phyloP scores from a whole-genome alignment of 2,888 invertebrate species.

The Latheticus oryzae region DNA sequence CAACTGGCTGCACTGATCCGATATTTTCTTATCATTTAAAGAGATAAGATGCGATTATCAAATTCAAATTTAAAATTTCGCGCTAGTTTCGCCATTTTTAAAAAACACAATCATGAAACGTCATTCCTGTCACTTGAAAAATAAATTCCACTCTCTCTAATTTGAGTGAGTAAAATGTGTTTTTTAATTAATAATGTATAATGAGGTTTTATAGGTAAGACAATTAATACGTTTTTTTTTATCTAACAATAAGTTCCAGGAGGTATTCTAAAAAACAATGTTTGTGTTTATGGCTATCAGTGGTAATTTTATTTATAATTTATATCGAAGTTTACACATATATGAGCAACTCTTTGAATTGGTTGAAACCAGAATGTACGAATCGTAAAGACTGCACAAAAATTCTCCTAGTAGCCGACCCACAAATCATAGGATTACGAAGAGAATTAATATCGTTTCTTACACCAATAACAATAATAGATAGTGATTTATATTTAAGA shows the following conservation, averaged over 20 bases:
- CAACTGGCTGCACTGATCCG: no score
- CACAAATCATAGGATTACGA: slow-evolving; percentile 88
- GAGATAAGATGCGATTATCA: no score
- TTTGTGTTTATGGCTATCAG: slow-evolving; percentile 36
- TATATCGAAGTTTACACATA: slow-evolving; percentile 60
- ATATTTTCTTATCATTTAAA: no score
- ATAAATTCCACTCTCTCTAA: no score
- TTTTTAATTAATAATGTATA: no score
- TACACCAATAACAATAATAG: slow-evolving; percentile 82
- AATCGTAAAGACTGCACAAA: slow-evolving; percentile 58
- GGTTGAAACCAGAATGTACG: slow-evolving; percentile 58
- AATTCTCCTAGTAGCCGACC: slow-evolving; percentile 80
- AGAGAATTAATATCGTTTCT: slow-evolving; percentile 76
- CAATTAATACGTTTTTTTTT: not conserved
- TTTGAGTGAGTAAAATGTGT: no score
- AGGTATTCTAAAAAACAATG: slow-evolving; percentile 8
- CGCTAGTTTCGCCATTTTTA: no score
- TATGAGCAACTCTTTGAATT: slow-evolving; percentile 55
- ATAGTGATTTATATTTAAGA: slow-evolving; percentile 83
- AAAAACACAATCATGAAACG: no score
- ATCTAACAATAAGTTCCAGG: slow-evolving; percentile 13
- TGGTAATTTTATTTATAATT: slow-evolving; percentile 42
- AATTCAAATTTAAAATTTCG: no score
- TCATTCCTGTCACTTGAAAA: no score
- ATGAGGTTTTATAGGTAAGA: slow-evolving; percentile 24